Evolutionary conservation across 2,797 vertebrate genomes (phyloP), one percentile per base, ranked within the genome.

Genomic region (Enteromius afrohamiltoni): DNA sequence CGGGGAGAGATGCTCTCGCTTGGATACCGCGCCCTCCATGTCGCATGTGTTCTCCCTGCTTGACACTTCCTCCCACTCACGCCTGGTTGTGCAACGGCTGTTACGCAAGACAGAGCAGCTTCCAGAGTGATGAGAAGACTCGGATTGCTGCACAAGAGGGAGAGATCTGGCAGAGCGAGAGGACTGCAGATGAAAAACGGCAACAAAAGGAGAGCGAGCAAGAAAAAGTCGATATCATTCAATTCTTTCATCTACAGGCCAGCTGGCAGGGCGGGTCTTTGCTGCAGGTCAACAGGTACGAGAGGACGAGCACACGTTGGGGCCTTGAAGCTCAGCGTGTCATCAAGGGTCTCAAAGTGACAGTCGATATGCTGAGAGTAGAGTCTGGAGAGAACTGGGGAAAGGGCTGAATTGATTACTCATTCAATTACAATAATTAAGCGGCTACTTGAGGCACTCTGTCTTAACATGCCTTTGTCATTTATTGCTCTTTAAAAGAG

Each of bases 21-120:
- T 82, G 85, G 86, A 90, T 88, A 85, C 85, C 49, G 53, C 75
- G 85, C 88, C 58, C 77, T 90, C 86, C 86, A 85, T 79, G 88
- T 91, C 83, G n/a, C 91, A 94, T 91, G 92, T 91, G 91, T 87
- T 92, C 85, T 91, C 92, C 87, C 93, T 90, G 91, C 90, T 91
- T 92, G 92, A 93, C 88, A 94, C 89, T 91, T 93, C 92, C 92
- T 91, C 90, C 89, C 79, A 87, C 88, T 89, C 90, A 77, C 84
- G 88, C 89, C 88, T 88, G 88, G 86, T 90, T 88, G 90, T 87
- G 78, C 86, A 91, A 91, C 62, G 86, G 88, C 90, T 92, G 91
- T 93, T 91, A 90, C 88, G 89, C 90, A 92, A 91, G 86, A 86
- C 81, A 78, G 51, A 89, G 89, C 87, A 76, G 85, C 88, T 90